phyloP scores from a whole-genome alignment of 2,113 vertebrate genomes.

The Pachycephala philippinensis region DNA sequence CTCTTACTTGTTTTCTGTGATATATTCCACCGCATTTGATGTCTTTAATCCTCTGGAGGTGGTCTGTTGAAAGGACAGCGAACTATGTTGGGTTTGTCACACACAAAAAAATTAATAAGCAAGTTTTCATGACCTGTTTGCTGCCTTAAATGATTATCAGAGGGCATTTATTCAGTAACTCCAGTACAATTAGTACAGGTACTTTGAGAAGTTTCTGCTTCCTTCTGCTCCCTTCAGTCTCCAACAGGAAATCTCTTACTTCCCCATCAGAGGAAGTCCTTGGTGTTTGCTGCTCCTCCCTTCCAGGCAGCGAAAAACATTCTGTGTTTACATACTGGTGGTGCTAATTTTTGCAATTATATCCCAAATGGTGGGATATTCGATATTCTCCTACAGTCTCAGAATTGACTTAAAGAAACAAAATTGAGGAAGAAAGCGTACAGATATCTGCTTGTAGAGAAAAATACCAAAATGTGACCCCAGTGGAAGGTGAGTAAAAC shows the following conservation, averaged over 20 bases:
- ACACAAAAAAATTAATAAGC: neutral
- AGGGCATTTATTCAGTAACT: neutral
- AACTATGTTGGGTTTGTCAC: neutral
- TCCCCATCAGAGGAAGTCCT: neutral
- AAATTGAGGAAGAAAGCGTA: neutral
- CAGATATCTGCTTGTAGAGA: neutral
- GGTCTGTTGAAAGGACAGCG: constrained; percentile 66
- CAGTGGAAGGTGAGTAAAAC: neutral
- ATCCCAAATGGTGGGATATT: neutral
- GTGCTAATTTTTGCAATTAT: neutral
- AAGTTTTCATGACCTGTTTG: neutral
- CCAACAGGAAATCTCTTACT: neutral
- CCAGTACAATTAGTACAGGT: neutral
- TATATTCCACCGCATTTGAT: constrained; percentile 66
- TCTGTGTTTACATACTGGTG: neutral
- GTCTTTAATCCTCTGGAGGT: constrained; percentile 81
- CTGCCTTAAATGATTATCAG: neutral
- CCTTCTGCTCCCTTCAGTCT: neutral
- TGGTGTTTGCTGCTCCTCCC: neutral
- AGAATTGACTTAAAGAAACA: neutral
- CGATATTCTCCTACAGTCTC: neutral
- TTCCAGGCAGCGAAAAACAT: neutral
- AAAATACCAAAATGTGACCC: neutral
- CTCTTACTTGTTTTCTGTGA: constrained; percentile 80
- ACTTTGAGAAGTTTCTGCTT: neutral